These are phyloP conservation scores for Diadumene lineata DNA, from an alignment of 92 coral and sea anemone species.

Conservation along the genomic window DNA sequence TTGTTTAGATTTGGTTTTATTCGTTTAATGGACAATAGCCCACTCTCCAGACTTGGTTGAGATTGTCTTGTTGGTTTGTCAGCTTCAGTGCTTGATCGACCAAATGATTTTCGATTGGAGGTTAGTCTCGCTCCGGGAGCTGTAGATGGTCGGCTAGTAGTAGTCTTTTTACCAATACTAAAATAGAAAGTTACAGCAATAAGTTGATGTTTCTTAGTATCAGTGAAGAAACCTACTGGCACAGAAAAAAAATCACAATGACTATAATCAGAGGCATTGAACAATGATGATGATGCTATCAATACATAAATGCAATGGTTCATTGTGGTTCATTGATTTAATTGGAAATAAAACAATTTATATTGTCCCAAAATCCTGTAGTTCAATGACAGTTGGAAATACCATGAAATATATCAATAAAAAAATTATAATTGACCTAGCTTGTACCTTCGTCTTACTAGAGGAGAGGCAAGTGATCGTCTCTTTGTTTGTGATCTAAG, in stretches of 20 bases:
- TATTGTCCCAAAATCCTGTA: no score
- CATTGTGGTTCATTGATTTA: no score
- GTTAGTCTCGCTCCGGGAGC: conserved; percentile 12
- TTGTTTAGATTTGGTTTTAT: neutral
- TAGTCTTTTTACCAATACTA: conserved; percentile 33
- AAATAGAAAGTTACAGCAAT: neutral
- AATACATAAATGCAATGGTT: no score
- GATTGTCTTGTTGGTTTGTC: neutral
- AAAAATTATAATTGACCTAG: neutral
- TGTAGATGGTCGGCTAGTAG: conserved; percentile 44
- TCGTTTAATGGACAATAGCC: conserved; percentile 9
- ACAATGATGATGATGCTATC: no score
- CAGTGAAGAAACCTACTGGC: no score
- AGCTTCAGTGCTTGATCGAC: conserved; percentile 18
- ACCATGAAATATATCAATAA: neutral
- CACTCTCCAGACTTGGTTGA: conserved; percentile 7
- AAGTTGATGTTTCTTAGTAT: neutral
- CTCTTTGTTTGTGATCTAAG: conserved; percentile 10
- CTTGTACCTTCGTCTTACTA: conserved; percentile 18
- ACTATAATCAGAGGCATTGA: no score
- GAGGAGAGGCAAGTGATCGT: conserved; percentile 17
- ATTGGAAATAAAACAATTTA: no score
- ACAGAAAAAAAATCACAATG: no score
- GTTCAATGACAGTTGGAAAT: neutral
- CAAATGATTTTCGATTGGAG: conserved; percentile 19